These are phyloP conservation scores for Eupleurogrammus muticus DNA, from an alignment of 2,797 vertebrate species.

Conservation along the genomic window DNA sequence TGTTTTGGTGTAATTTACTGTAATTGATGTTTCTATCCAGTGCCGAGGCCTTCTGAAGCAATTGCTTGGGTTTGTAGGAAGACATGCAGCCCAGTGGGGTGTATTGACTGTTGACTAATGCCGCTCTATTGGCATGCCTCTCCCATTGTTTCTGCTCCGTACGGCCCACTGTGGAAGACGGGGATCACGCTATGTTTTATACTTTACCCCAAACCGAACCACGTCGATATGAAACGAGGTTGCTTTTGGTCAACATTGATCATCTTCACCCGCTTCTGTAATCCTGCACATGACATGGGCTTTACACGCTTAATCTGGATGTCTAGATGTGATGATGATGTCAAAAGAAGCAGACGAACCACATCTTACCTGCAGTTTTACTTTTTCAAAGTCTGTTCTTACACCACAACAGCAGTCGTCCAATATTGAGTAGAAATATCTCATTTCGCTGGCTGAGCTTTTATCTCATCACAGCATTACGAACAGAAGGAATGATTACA, in stretches of 20 bases:
- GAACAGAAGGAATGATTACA: not conserved
- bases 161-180: constrained; percentile 28
- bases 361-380: no score
- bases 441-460: no score
- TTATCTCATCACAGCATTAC: no score
- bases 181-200: constrained; percentile 19
- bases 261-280: constrained; percentile 3
- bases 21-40: constrained; percentile 81
- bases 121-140: constrained; percentile 76
- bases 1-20: constrained; percentile 82
- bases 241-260: not conserved
- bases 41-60: constrained; percentile 69
- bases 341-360: not conserved
- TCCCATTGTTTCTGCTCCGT: constrained; percentile 74
- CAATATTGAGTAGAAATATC: no score
- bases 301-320: not conserved
- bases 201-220: not conserved
- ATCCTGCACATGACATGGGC: not conserved
- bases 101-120: constrained; percentile 82
- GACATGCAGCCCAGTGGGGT: constrained; percentile 79
- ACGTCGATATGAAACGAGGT: constrained; percentile 2
- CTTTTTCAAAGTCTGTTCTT: no score
- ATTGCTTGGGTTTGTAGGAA: constrained; percentile 80
- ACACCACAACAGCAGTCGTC: no score
- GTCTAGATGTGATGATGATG: not conserved